These are phyloP conservation scores for Formica exsecta DNA, from an alignment of 1,140 invertebrate genomes.

Conservation along the genomic window DNA sequence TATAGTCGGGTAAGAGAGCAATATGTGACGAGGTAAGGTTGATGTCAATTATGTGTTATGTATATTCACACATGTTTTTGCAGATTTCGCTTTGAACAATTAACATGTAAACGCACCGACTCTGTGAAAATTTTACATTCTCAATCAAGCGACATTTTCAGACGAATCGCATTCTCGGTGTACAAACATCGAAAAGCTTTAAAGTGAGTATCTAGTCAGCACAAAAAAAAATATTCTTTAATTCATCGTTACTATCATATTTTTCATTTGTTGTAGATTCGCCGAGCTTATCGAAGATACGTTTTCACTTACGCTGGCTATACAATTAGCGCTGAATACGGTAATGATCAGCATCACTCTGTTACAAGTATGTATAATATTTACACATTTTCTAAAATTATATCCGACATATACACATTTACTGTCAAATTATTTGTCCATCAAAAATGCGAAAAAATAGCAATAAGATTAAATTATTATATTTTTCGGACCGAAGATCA, in stretches of 20 bases:
- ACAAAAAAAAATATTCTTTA: background rate
- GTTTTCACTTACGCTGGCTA: constrained; percentile 21
- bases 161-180: constrained; percentile 42
- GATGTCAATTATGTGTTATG: background rate
- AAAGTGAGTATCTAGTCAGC: constrained; percentile 11
- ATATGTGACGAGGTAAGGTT: background rate
- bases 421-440: background rate
- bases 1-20: constrained; percentile 56
- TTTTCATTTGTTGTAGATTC: constrained; percentile 25
- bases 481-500: constrained; percentile 9
- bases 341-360: constrained; percentile 34
- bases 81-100: constrained; percentile 47
- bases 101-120: constrained; percentile 1
- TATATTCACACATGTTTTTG: background rate
- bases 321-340: constrained; percentile 36
- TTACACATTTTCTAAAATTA: background rate
- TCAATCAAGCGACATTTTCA: background rate
- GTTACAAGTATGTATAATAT: constrained; percentile 33
- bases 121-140: background rate
- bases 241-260: background rate
- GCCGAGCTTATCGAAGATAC: constrained; percentile 35
- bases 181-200: constrained; percentile 4
- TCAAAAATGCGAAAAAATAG: background rate
- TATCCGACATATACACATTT: background rate
- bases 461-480: background rate